Conservation (phyloP, 1,140 invertebrate genomes). For the Acromyrmex charruanus region DNA sequence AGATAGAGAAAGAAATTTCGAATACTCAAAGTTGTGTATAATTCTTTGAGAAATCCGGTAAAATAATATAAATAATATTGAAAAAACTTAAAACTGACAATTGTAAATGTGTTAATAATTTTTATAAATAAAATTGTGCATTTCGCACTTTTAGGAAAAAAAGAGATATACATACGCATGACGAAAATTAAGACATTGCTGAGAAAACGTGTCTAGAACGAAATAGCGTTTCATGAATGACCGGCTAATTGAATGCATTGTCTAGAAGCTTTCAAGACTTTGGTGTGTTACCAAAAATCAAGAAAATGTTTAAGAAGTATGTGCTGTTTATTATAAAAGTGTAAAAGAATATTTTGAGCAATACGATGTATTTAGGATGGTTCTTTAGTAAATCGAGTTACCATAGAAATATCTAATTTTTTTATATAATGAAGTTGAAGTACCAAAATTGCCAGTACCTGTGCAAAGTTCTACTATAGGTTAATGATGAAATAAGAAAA, state of each 20-base stretch:
- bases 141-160: background rate
- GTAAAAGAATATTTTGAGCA: slow-evolving; percentile 1
- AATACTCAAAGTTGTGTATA: background rate
- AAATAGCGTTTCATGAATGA: slow-evolving; percentile 6
- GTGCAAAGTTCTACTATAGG: too few relatives aligned
- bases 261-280: background rate
- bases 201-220: background rate
- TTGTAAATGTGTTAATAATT: slow-evolving; percentile 3
- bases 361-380: background rate
- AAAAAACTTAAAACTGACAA: background rate
- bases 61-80: slow-evolving; percentile 12
- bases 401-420: too few relatives aligned
- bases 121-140: background rate
- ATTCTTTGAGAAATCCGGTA: background rate
- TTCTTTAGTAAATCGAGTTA: too few relatives aligned
- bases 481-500: too few relatives aligned
- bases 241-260: slow-evolving; percentile 53
- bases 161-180: background rate
- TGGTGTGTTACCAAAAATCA: slow-evolving; percentile 44
- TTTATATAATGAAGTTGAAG: too few relatives aligned
- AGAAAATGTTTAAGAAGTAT: slow-evolving; percentile 81
- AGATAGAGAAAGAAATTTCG: background rate
- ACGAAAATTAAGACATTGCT: background rate
- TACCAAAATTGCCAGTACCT: too few relatives aligned
- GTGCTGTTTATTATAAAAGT: slow-evolving; percentile 6